Evolutionary conservation across 2,888 invertebrate species (phyloP).

Genomic region (Aphrophora alni): DNA sequence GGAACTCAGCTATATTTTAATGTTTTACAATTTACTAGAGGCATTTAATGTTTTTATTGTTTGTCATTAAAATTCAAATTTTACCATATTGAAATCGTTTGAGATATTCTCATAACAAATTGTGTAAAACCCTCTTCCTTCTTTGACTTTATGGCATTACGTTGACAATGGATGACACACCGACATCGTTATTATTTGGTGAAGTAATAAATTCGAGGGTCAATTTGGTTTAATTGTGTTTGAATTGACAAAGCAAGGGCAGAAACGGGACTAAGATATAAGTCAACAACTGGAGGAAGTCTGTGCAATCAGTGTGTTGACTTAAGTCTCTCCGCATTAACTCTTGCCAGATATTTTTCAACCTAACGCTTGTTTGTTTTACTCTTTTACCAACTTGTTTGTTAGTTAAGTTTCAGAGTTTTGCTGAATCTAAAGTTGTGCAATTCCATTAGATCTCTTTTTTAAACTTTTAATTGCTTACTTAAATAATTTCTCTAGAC

Average conservation of each 20-base stretch:
- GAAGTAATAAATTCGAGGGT: slow-evolving; percentile 7
- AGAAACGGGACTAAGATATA: slow-evolving; percentile 11
- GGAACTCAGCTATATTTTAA: too few species aligned
- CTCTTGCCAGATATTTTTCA: neutral
- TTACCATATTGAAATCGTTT: too few species aligned
- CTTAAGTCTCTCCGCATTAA: neutral
- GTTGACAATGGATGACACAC: too few species aligned
- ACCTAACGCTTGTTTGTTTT: neutral
- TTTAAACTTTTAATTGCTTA: too few species aligned
- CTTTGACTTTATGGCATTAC: too few species aligned
- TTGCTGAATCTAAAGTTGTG: neutral
- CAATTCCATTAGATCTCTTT: too few species aligned
- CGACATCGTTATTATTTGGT: neutral
- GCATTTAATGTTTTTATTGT: too few species aligned
- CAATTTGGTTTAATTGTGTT: slow-evolving; percentile 38
- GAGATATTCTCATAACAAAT: too few species aligned
- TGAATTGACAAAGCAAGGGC: slow-evolving; percentile 11
- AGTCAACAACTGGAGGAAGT: slow-evolving; percentile 18
- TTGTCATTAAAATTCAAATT: too few species aligned
- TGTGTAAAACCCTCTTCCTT: too few species aligned
- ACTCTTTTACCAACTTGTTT: neutral
- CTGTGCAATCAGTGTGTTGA: neutral
- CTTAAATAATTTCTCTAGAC: too few species aligned
- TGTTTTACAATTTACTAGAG: too few species aligned
- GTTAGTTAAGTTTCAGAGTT: neutral